Percentiles rank a stretch among this genome's conserved stretches.
These are phyloP conservation scores for Slavum lentiscoides DNA, from an alignment of 2,888 invertebrate species.

Conservation along the genomic window DNA sequence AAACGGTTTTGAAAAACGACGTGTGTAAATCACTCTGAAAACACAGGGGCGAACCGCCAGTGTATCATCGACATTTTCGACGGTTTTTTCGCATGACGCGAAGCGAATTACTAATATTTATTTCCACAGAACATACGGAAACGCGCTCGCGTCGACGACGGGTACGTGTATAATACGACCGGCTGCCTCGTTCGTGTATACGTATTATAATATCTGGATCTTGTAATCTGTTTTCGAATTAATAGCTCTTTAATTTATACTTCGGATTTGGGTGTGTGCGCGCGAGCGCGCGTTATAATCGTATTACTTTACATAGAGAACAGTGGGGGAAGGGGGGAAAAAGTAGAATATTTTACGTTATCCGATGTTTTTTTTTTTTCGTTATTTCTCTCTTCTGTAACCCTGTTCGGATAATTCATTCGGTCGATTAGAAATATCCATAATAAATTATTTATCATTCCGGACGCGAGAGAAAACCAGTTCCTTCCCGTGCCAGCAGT, in stretches of 20 bases:
- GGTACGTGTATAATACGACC: background rate
- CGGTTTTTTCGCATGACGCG: too few species aligned
- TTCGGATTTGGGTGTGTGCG: constrained; percentile 7
- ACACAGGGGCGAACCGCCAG: too few species aligned
- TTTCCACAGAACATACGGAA: too few species aligned
- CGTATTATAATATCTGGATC: constrained; percentile 7
- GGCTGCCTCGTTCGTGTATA: background rate
- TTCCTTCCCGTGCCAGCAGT: constrained; percentile 13
- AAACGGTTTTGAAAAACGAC: too few species aligned
- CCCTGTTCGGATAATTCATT: constrained; percentile 43
- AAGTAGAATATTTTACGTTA: constrained; percentile 36
- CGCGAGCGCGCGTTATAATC: background rate
- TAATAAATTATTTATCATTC: constrained; percentile 53
- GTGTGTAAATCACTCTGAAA: too few species aligned
- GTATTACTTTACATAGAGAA: background rate
- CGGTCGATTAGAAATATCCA: constrained; percentile 54
- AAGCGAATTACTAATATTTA: too few species aligned
- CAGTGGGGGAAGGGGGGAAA: background rate
- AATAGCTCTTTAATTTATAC: constrained; percentile 48
- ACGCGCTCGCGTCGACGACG: too few species aligned
- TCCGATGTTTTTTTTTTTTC: constrained; percentile 33
- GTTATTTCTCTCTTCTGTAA: background rate
- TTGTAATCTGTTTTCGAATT: constrained; percentile 52
- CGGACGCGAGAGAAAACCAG: constrained; percentile 41
- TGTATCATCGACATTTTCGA: too few species aligned